These are phyloP conservation scores for Epizoanthus scotinus DNA, from an alignment of 92 coral and sea anemone genomes.

Conservation along the genomic window DNA sequence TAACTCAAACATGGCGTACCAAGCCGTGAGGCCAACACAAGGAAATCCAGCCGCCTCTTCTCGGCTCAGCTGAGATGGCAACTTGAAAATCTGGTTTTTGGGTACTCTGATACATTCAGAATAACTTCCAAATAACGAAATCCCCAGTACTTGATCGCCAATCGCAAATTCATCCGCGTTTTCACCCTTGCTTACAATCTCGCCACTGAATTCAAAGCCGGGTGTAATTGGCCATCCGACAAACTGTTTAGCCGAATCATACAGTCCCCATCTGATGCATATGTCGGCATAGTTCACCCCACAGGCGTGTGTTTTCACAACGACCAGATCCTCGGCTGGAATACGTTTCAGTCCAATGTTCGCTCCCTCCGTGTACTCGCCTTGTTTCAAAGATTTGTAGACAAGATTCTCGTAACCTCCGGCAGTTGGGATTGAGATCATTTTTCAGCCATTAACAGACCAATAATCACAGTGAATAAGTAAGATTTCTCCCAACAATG, in stretches of 20 bases:
- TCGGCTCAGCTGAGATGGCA: constrained; percentile 71
- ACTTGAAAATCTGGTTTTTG: constrained; percentile 69
- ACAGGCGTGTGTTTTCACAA: constrained; percentile 75
- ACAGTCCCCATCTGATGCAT: constrained; percentile 94
- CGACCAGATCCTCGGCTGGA: constrained; percentile 79
- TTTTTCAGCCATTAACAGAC: constrained; percentile 18
- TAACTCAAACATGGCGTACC: constrained; percentile 95
- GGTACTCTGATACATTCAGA: constrained; percentile 85
- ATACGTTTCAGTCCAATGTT: constrained; percentile 63
- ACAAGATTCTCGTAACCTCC: constrained; percentile 93
- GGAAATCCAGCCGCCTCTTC: constrained; percentile 93
- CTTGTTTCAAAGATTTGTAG: constrained; percentile 58
- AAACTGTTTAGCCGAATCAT: constrained; percentile 84
- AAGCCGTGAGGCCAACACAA: constrained; percentile 87
- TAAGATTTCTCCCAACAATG: no score
- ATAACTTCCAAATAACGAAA: constrained; percentile 89
- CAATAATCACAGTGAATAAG: no score
- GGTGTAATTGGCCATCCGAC: constrained; percentile 99
- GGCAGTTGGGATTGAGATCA: constrained; percentile 82
- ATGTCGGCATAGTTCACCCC: constrained; percentile 98
- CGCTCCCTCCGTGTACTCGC: constrained; percentile 79
- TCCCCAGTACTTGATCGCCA: constrained; percentile 85
- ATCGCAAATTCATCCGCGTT: constrained; percentile 82
- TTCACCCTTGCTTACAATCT: constrained; percentile 72
- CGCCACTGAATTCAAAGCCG: constrained; percentile 98